phyloP scores from a whole-genome alignment of 2,888 invertebrate species.

The Ischnura elegans region DNA sequence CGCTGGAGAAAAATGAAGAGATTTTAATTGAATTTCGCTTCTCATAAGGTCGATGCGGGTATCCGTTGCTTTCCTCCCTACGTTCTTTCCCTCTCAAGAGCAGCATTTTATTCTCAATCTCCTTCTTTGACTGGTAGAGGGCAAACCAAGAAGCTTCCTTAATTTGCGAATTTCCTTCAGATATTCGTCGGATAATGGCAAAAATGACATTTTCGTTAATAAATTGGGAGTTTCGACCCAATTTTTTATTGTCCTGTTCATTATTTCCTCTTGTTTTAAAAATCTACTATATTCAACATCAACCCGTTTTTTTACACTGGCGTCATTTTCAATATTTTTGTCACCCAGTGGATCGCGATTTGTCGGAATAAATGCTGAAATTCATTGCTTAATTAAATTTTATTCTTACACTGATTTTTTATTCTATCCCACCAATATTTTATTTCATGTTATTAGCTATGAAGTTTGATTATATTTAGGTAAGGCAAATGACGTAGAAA shows the following conservation, averaged over 20 bases:
- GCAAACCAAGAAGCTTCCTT: background rate
- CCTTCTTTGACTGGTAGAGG: background rate
- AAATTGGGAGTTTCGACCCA: background rate
- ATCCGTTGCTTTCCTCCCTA: background rate
- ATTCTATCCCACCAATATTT: too few species aligned
- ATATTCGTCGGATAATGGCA: background rate
- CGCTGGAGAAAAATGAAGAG: background rate
- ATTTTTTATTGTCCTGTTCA: background rate
- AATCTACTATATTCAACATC: too few species aligned
- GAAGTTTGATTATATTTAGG: too few species aligned
- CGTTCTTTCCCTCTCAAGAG: background rate
- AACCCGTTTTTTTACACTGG: background rate
- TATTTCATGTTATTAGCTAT: too few species aligned
- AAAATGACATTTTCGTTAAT: background rate
- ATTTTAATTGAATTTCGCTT: constrained; percentile 31
- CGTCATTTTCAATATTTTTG: background rate
- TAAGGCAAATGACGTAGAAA: too few species aligned
- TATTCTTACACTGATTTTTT: background rate
- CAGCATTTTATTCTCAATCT: background rate
- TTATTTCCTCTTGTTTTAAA: background rate
- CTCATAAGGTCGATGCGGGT: background rate
- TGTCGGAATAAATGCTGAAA: background rate
- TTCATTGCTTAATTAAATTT: background rate
- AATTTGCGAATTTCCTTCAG: background rate
- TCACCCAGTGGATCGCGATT: too few species aligned